Base-by-base conservation (phyloP, 2,797 vertebrate species). In the Aeoliscus strigatus region DNA sequence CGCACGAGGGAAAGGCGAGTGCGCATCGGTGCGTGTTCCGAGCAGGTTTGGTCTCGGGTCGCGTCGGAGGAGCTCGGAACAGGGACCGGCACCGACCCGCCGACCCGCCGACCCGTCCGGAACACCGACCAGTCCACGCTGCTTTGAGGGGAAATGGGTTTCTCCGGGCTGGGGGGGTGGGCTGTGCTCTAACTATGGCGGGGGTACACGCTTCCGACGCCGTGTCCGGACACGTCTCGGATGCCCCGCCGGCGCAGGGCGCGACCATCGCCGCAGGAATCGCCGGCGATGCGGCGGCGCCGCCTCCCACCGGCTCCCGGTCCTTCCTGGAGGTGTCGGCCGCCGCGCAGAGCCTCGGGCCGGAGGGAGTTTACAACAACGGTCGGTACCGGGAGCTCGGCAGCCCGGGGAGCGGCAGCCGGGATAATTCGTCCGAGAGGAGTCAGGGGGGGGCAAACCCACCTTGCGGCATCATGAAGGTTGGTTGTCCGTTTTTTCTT, bases 401-500 rank as follows among this genome's bases (percentile, higher is more conserved):
- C 64, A 82, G 84, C 37, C 81, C 85, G 2, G 79, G 81, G 58
- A 68, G 73, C 24, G 73, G 82, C 64, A 87, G 83, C 71, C 81
- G 89, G 1, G 88, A 89, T 44, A 69, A 78, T 58, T 90, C 88
- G 15, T 54, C 86, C 1, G 89, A 90, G 62, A 82, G 89, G 27
- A 83, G 52, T 45, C 84, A 71, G 15, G 78, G 69, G 41, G 67
- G 75, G 37, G 86, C 65, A 50, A 84, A 58, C 82, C 40, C 81
- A 74, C 89, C 88, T 58, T 90, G 89, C 79, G 84, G 89, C 73
- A 90, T 90, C 66, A 90, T 90, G 89, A 90, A 90, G 88, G 89
- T 90, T 62, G 67, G 86, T 83, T 38, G 34, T n/a, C n/a, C n/a
- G n/a, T n/a, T n/a, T n/a, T n/a, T n/a, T n/a, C n/a, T n/a, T n/a